A percentile compares a stretch with the other conserved stretches of the same genome.
Conservation (phyloP, 2,113 vertebrate species). For the Riparia riparia region DNA sequence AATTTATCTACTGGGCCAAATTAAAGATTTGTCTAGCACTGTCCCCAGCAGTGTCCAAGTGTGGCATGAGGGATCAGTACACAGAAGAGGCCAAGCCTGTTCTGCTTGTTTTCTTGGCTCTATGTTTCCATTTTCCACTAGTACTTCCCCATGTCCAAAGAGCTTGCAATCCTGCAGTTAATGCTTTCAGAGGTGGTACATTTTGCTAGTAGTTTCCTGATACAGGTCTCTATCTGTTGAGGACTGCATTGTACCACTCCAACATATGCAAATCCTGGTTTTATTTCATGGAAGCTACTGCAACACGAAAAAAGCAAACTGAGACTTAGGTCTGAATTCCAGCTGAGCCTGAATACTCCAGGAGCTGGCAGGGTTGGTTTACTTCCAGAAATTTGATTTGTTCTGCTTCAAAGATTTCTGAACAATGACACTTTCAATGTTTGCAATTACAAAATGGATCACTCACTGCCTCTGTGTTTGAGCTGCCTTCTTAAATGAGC, state of each 20-base stretch:
- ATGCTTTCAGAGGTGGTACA: not conserved
- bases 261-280: not conserved
- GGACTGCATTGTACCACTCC: not conserved
- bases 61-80: not conserved
- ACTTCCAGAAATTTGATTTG: not conserved
- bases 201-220: not conserved
- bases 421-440: not conserved
- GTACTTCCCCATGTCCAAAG: not conserved
- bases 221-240: not conserved
- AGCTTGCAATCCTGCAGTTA: not conserved
- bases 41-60: not conserved
- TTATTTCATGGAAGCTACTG: not conserved
- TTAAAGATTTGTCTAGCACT: not conserved
- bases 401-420: conserved; percentile 13
- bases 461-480: not conserved
- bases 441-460: not conserved
- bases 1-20: not conserved
- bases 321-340: not conserved
- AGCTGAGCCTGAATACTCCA: not conserved
- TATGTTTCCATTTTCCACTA: not conserved
- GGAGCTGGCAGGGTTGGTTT: not conserved
- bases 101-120: not conserved
- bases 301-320: not conserved
- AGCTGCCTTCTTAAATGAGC: not conserved
- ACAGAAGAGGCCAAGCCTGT: not conserved